Evolutionary conservation across 2,113 vertebrate genomes (phyloP).

Genomic region (Poecile atricapillus): DNA sequence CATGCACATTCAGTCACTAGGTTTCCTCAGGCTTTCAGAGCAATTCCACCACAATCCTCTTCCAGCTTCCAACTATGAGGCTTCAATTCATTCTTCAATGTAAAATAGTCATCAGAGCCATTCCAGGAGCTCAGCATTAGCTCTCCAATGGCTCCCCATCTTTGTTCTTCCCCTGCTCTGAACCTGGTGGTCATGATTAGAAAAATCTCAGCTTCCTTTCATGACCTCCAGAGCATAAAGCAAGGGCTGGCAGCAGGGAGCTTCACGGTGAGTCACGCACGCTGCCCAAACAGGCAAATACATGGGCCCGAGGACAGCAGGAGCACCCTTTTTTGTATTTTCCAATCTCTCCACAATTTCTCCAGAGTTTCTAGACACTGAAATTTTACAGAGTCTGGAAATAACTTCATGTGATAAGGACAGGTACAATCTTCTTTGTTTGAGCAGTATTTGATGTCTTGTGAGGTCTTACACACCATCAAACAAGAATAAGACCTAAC

Average conservation of each 20-base stretch:
- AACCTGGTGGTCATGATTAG: neutral
- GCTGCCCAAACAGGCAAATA: neutral
- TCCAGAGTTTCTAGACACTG: neutral
- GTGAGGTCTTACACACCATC: neutral
- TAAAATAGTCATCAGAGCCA: neutral
- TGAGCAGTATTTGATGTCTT: neutral
- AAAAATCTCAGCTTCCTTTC: neutral
- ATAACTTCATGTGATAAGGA: neutral
- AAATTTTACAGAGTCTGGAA: neutral
- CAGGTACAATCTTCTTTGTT: neutral
- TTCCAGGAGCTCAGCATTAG: neutral
- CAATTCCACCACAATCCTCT: neutral
- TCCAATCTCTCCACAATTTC: neutral
- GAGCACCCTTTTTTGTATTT: neutral
- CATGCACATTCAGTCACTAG: neutral
- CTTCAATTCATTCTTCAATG: neutral
- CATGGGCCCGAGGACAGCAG: neutral
- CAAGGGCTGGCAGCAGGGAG: neutral
- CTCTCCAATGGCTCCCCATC: neutral
- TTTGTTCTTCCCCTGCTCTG: neutral
- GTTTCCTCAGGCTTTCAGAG: conserved; percentile 1
- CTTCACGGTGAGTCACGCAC: fast-evolving
- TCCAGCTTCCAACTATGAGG: neutral
- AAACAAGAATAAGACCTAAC: neutral
- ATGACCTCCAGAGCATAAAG: neutral